Percentiles rank a stretch among this genome's conserved stretches.
These are phyloP conservation scores for Alligator mississippiensis DNA, from an alignment of 2,113 vertebrate genomes.

Conservation along the genomic window DNA sequence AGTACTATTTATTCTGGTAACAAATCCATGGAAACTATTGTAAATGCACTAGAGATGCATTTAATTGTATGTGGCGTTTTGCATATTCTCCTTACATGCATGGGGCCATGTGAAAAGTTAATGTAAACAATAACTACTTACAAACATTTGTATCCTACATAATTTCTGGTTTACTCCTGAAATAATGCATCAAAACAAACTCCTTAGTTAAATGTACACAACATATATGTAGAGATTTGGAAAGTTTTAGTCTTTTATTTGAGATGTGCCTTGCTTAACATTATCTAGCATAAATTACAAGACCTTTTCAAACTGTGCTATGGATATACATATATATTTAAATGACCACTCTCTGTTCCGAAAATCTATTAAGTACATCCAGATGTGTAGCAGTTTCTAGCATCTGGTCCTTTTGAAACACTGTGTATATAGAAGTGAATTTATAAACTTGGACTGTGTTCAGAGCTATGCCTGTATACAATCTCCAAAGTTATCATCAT, in stretches of 20 bases:
- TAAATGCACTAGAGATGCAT: background rate
- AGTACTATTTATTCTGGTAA: background rate
- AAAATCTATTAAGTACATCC: background rate
- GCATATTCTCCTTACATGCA: conserved; percentile 6
- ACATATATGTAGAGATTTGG: background rate
- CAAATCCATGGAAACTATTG: conserved; percentile 16
- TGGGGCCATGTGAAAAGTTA: background rate
- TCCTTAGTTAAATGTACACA: background rate
- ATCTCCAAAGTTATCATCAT: background rate
- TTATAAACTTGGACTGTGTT: background rate
- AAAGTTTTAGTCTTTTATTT: background rate
- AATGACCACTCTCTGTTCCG: background rate
- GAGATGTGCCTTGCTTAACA: background rate
- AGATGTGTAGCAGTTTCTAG: background rate
- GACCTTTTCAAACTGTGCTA: background rate
- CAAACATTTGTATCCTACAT: background rate
- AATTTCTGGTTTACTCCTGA: background rate
- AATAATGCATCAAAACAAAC: background rate
- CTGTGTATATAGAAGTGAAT: background rate
- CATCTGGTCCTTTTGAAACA: background rate
- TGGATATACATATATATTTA: background rate
- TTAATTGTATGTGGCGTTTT: background rate
- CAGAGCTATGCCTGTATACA: background rate
- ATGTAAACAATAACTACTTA: conserved; percentile 7
- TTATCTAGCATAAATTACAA: background rate